A percentile compares a stretch with the other conserved stretches of the same genome.
Conservation (phyloP, 2,797 vertebrate species). For the Australoheros facetus region DNA sequence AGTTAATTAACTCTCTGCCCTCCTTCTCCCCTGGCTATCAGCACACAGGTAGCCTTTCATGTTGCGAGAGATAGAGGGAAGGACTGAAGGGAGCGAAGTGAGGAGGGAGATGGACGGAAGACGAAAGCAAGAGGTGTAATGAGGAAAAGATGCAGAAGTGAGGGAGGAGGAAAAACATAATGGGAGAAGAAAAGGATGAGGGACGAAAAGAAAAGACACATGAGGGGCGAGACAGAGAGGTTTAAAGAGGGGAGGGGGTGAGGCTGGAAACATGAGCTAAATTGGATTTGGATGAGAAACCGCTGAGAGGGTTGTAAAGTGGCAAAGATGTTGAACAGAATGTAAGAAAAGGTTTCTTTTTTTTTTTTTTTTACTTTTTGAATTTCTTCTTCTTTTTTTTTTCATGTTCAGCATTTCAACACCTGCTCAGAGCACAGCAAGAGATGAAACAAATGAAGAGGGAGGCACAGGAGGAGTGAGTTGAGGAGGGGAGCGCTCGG, state of each 20-base stretch:
- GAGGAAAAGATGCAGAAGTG: conserved; percentile 11
- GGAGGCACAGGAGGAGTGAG: not conserved
- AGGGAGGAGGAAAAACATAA: conserved; percentile 19
- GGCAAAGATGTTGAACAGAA: conserved; percentile 48
- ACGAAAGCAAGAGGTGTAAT: conserved; percentile 12
- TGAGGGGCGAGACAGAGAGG: conserved; percentile 29
- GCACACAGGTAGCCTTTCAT: conserved; percentile 80
- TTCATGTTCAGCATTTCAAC: conserved; percentile 48
- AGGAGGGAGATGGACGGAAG: conserved; percentile 26
- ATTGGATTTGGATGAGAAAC: conserved; percentile 76
- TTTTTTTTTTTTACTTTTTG: not conserved
- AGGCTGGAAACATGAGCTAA: conserved; percentile 62
- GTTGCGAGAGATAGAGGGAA: conserved; percentile 66
- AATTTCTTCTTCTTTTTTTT: conserved; percentile 34
- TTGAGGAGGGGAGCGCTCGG: not conserved
- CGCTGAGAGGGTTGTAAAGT: conserved; percentile 72
- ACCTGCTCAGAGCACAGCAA: conserved; percentile 53
- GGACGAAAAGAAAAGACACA: conserved; percentile 24
- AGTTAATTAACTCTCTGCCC: conserved; percentile 78
- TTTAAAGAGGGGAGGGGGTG: not conserved
- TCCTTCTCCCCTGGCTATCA: conserved; percentile 75
- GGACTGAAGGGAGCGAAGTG: conserved; percentile 20
- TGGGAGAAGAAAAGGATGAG: conserved; percentile 43
- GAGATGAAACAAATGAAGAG: conserved; percentile 57
- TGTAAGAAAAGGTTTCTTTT: conserved; percentile 23